A percentile compares a stretch with the other conserved stretches of the same genome.
Evolutionary conservation across 2,113 vertebrate species (phyloP).

Genomic region (Marcusenius ussheri): DNA sequence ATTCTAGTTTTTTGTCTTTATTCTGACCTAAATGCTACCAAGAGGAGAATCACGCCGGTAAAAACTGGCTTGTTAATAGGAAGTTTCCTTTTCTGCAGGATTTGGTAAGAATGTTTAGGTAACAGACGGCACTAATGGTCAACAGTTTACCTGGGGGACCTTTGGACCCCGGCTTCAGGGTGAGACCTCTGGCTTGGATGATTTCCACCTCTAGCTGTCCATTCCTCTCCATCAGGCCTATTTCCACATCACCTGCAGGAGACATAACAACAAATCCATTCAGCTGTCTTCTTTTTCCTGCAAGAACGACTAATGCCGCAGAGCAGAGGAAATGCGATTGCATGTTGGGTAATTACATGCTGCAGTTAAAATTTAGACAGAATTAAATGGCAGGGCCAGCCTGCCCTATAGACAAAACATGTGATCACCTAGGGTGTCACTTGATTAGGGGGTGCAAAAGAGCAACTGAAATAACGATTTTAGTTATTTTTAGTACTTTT

Average conservation of each 20-base stretch:
- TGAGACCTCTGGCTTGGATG: conserved; percentile 90
- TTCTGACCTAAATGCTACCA: not conserved
- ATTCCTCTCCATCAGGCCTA: conserved; percentile 86
- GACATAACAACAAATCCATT: conserved; percentile 1
- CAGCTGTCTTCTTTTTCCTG: not conserved
- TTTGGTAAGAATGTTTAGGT: not conserved
- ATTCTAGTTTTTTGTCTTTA: not conserved
- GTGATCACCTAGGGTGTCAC: not conserved
- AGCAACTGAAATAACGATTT: not conserved
- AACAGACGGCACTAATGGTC: not conserved
- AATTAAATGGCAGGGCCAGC: not conserved
- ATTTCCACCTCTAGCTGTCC: conserved; percentile 96
- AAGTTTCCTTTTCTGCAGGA: not conserved
- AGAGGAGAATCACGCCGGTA: not conserved
- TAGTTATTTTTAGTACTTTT: not conserved
- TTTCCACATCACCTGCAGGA: conserved; percentile 83
- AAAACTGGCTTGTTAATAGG: not conserved
- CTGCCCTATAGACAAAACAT: not conserved
- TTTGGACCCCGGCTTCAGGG: conserved; percentile 89
- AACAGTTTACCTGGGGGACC: conserved; percentile 79
- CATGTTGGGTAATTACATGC: not conserved
- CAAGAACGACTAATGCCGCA: not conserved
- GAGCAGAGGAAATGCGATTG: not conserved
- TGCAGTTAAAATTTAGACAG: not conserved
- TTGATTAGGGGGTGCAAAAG: not conserved